Percentiles rank a stretch among this genome's conserved stretches.
Conservation (phyloP, 2,888 invertebrate species). For the Suillia variegata region DNA sequence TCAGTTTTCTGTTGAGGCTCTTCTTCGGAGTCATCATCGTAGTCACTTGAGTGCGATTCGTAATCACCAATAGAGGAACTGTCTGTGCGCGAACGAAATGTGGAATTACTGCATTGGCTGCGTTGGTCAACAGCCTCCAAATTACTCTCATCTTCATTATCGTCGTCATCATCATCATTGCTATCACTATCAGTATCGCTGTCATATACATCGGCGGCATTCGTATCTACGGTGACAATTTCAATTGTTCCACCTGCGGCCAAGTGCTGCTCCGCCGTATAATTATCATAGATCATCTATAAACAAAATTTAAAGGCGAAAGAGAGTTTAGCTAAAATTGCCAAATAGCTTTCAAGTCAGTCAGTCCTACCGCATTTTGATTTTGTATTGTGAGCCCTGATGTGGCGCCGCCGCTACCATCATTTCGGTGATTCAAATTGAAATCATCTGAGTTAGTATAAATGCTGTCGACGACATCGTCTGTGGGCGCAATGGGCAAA, state of each 20-base stretch:
- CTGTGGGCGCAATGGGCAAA: conserved; percentile 52
- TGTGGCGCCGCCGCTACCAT: no score
- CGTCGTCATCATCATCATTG: conserved; percentile 33
- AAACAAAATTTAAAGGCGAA: conserved; percentile 16
- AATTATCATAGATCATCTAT: conserved; percentile 52
- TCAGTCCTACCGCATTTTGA: conserved; percentile 47
- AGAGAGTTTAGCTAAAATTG: no score
- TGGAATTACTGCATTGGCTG: conserved; percentile 49
- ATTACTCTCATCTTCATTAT: conserved; percentile 33
- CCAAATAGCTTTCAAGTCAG: no score
- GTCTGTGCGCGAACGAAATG: conserved; percentile 56
- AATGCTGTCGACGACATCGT: conserved; percentile 34
- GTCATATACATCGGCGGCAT: conserved; percentile 40
- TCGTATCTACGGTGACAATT: conserved; percentile 47
- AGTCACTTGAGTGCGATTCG: conserved; percentile 60
- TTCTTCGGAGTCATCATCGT: conserved; percentile 30
- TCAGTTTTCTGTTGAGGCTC: not conserved
- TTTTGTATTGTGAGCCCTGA: conserved; percentile 31
- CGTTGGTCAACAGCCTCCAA: conserved; percentile 38
- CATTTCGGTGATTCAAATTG: conserved; percentile 36
- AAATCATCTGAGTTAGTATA: conserved; percentile 36
- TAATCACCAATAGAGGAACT: conserved; percentile 60
- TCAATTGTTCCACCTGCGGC: conserved; percentile 40
- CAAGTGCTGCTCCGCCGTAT: conserved; percentile 42
- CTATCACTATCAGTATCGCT: conserved; percentile 38